Evolutionary conservation across 2,888 invertebrate genomes (phyloP).

Genomic region (Drosophila paramelanica): DNA sequence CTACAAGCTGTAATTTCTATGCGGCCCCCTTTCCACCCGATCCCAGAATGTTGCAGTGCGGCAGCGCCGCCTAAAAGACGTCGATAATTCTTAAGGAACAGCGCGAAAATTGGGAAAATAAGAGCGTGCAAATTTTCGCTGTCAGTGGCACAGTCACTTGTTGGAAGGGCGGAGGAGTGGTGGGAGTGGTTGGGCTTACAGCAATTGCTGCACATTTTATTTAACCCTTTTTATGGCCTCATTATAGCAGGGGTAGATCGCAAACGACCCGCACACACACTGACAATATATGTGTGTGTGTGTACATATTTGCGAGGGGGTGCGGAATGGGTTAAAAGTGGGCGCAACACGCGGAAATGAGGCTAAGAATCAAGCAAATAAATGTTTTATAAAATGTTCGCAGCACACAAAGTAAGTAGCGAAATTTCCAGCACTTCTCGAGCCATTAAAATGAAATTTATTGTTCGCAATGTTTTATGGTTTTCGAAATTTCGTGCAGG

Average conservation of each 20-base stretch:
- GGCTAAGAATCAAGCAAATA: slow-evolving; percentile 81
- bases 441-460: slow-evolving; percentile 81
- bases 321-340: slow-evolving; percentile 40
- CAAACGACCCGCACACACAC: slow-evolving; percentile 35
- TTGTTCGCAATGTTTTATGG: slow-evolving; percentile 76
- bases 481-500: slow-evolving; percentile 34
- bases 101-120: slow-evolving; percentile 72
- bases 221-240: slow-evolving; percentile 81
- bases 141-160: slow-evolving; percentile 55
- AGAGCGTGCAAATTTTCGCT: slow-evolving; percentile 75
- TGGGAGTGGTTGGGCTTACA: slow-evolving; percentile 43
- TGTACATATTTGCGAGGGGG: slow-evolving; percentile 23
- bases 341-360: slow-evolving; percentile 66
- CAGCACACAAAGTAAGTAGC: slow-evolving; percentile 58
- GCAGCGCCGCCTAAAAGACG: slow-evolving; percentile 57
- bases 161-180: slow-evolving; percentile 13
- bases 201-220: slow-evolving; percentile 80
- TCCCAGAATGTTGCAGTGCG: slow-evolving; percentile 10
- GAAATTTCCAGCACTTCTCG: slow-evolving; percentile 59
- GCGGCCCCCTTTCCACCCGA: slow-evolving; percentile 13
- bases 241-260: slow-evolving; percentile 59
- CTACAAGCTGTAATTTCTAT: slow-evolving; percentile 79
- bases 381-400: slow-evolving; percentile 81
- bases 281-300: slow-evolving; percentile 37
- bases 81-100: slow-evolving; percentile 76